Percentiles rank a stretch among this genome's conserved stretches.
Conservation (phyloP, 2,113 vertebrate genomes). For the Paraplagusia blochii region DNA sequence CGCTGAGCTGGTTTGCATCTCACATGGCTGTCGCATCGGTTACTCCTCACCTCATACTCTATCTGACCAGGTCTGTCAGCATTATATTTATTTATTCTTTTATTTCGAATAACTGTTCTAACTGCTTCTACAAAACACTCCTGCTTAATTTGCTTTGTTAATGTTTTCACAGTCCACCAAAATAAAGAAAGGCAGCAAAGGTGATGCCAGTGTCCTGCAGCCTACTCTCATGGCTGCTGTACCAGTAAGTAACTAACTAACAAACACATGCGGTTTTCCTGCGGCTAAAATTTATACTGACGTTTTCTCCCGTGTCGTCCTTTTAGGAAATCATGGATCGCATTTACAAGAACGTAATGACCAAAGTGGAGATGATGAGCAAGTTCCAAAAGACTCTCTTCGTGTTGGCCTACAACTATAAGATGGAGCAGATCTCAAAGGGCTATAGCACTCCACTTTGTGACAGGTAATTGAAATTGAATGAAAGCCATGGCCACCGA, state of each 20-base stretch:
- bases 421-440: slow-evolving; percentile 96
- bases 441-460: slow-evolving; percentile 89
- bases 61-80: slow-evolving; percentile 86
- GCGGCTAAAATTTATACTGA: neutral
- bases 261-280: neutral
- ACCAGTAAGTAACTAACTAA: slow-evolving; percentile 79
- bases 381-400: slow-evolving; percentile 88
- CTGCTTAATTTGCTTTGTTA: neutral
- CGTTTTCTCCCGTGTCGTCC: neutral
- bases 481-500: no score
- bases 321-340: slow-evolving; percentile 98
- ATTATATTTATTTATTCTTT: neutral
- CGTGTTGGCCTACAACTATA: slow-evolving; percentile 97
- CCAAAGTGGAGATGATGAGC: slow-evolving; percentile 95
- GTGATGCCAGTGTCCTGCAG: slow-evolving; percentile 87
- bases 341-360: slow-evolving; percentile 99
- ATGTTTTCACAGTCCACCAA: slow-evolving; percentile 85
- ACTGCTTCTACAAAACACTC: neutral
- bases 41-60: slow-evolving; percentile 97
- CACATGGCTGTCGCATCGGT: slow-evolving; percentile 91
- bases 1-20: slow-evolving; percentile 92
- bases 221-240: slow-evolving; percentile 98
- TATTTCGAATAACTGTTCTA: neutral
- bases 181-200: slow-evolving; percentile 99
- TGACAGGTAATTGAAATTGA: slow-evolving; percentile 79